Evolutionary conservation across 1,140 invertebrate genomes (phyloP).

Genomic region (Micrasema minimum): DNA sequence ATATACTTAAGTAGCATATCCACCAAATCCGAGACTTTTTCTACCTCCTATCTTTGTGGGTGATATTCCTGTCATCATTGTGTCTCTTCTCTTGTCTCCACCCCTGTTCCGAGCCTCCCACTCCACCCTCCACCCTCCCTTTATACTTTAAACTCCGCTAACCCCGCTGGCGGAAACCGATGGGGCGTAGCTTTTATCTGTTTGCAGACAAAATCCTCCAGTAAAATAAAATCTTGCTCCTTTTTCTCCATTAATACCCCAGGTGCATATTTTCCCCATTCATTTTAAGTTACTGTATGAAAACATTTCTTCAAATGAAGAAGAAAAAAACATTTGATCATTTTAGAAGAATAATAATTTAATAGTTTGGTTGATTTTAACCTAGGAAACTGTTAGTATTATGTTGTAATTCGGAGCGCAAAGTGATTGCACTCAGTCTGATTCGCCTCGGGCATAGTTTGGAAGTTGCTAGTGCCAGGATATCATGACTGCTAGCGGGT

Average conservation of each 20-base stretch:
- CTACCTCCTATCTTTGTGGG: conserved; percentile 16
- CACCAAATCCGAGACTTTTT: conserved; percentile 4
- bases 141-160: background rate
- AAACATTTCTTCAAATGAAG: conserved; percentile 36
- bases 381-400: too few species aligned
- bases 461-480: too few species aligned
- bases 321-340: conserved; percentile 5
- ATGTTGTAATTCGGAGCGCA: conserved; percentile 39
- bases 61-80: conserved; percentile 27
- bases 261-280: too few species aligned
- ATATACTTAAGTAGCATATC: background rate
- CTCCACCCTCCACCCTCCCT: background rate
- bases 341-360: too few species aligned
- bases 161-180: background rate
- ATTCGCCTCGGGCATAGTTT: too few species aligned
- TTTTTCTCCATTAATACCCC: background rate
- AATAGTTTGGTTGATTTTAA: too few species aligned
- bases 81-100: background rate
- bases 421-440: conserved; percentile 45
- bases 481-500: too few species aligned
- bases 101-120: background rate
- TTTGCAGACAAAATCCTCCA: conserved; percentile 5
- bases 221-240: conserved; percentile 1
- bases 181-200: conserved; percentile 11
- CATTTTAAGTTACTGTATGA: too few species aligned